Conservation (phyloP, 2,113 vertebrate genomes). For the Meles meles region DNA sequence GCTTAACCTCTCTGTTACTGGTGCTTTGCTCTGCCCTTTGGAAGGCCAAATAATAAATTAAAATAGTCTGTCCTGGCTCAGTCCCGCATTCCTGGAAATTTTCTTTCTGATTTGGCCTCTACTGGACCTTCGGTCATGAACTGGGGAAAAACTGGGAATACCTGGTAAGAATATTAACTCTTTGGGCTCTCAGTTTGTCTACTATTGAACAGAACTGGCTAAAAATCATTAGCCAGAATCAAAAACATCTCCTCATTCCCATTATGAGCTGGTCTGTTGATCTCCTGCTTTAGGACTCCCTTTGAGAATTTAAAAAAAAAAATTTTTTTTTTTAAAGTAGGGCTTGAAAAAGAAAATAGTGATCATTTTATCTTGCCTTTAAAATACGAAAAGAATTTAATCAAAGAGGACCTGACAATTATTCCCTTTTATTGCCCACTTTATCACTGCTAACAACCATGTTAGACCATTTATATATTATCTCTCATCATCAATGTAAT, state of each 20-base stretch:
- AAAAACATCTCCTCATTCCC: not conserved
- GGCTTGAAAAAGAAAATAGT: not conserved
- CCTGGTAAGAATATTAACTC: not conserved
- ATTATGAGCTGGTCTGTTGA: not conserved
- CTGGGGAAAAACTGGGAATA: not conserved
- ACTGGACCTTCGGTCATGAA: not conserved
- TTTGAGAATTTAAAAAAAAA: not conserved
- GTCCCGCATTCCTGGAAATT: not conserved
- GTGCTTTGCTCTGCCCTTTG: not conserved
- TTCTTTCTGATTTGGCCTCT: conserved; percentile 30
- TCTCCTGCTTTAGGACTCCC: not conserved
- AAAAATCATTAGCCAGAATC: not conserved
- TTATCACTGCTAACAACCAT: not conserved
- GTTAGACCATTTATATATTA: not conserved
- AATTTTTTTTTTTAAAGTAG: not conserved
- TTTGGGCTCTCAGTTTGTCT: not conserved
- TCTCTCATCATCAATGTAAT: not conserved
- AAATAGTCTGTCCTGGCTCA: not conserved
- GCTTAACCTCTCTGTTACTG: not conserved
- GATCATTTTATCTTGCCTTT: conserved; percentile 36
- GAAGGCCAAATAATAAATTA: conserved; percentile 8
- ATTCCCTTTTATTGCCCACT: not conserved
- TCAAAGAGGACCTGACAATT: not conserved
- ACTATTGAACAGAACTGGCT: not conserved
- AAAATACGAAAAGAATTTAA: conserved; percentile 8